A percentile compares a stretch with the other conserved stretches of the same genome.
These are phyloP conservation scores for Hexactinellida sp. DNA, from an alignment of 37 sponge, comb jelly and placozoan species.

Conservation along the genomic window DNA sequence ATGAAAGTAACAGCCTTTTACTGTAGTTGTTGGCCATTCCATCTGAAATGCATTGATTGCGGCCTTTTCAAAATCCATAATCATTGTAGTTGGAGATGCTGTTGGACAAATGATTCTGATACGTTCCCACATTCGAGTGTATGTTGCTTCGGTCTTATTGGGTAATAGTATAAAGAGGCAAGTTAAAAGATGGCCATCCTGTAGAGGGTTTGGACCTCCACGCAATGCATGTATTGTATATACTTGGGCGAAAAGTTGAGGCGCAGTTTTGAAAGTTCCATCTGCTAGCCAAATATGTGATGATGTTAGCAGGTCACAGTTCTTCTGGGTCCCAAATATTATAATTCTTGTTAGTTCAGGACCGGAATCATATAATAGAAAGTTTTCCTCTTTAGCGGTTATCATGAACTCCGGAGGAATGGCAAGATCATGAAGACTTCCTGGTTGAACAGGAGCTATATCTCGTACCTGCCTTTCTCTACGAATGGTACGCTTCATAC, in stretches of 20 bases:
- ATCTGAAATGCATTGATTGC: slow-evolving; percentile 11
- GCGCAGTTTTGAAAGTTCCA: slow-evolving; percentile 5
- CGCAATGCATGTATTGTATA: background rate
- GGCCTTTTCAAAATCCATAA: slow-evolving; percentile 12
- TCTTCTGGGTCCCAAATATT: slow-evolving; percentile 1
- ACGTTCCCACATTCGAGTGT: background rate
- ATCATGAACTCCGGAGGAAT: background rate
- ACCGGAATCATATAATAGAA: background rate
- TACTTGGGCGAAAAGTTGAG: background rate
- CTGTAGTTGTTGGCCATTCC: slow-evolving; percentile 18
- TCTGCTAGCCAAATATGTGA: background rate
- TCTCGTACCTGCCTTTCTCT: background rate
- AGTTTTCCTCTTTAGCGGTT: slow-evolving; percentile 15
- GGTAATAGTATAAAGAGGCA: background rate
- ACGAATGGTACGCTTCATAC: background rate
- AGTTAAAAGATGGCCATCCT: background rate
- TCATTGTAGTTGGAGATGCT: background rate
- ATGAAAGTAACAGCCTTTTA: slow-evolving; percentile 17
- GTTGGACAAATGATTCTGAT: background rate
- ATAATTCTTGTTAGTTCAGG: background rate
- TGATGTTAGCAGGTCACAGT: background rate
- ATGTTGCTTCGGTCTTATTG: slow-evolving; percentile 4
- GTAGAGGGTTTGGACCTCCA: slow-evolving; percentile 16
- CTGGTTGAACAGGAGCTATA: slow-evolving; percentile 5
- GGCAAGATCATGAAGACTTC: background rate